These are phyloP conservation scores for Synanthedon myopaeformis DNA, from an alignment of 2,888 invertebrate genomes.

Conservation along the genomic window DNA sequence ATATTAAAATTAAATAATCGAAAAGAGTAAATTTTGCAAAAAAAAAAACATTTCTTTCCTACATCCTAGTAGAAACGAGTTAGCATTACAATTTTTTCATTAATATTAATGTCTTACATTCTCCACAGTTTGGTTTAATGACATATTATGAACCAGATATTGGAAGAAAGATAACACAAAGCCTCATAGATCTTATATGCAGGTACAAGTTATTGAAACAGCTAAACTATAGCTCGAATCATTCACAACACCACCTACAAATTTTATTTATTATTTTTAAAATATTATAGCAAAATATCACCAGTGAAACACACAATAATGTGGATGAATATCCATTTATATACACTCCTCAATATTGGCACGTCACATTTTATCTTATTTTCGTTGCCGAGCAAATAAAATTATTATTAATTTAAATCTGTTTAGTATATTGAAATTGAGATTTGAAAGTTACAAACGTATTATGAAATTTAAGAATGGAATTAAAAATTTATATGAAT, in stretches of 20 bases:
- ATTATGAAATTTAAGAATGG: too few species aligned
- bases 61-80: not conserved
- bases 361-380: constrained; percentile 56
- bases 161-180: constrained; percentile 88
- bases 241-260: constrained; percentile 44
- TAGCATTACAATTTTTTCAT: not conserved
- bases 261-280: constrained; percentile 15
- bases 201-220: constrained; percentile 74
- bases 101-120: constrained; percentile 16
- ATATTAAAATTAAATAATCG: not conserved
- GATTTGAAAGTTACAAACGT: too few species aligned
- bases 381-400: constrained; percentile 33
- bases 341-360: constrained; percentile 38
- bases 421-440: too few species aligned
- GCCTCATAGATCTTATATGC: constrained; percentile 90
- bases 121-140: constrained; percentile 86
- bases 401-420: too few species aligned
- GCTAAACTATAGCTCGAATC: constrained; percentile 30
- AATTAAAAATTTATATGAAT: too few species aligned
- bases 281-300: constrained; percentile 5
- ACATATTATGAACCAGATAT: constrained; percentile 88
- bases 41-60: not conserved
- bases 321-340: not conserved
- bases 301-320: constrained; percentile 1
- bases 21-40: not conserved